A percentile compares a stretch with the other conserved stretches of the same genome.
Evolutionary conservation across 2,888 invertebrate species (phyloP).

Genomic region (Opisthograptis luteolata): DNA sequence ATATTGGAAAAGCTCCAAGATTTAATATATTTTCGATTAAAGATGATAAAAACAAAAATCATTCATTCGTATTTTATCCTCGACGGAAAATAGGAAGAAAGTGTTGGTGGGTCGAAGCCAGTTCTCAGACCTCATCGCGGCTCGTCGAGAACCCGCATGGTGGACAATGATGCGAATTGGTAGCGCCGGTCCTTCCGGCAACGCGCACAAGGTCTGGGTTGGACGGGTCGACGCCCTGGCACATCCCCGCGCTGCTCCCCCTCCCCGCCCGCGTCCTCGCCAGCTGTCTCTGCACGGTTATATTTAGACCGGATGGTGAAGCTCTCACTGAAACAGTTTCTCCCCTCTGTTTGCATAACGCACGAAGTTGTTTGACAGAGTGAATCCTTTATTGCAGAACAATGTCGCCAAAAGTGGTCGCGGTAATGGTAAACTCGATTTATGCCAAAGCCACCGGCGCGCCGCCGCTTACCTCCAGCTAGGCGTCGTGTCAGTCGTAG

Average conservation of each 20-base stretch:
- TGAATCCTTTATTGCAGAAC: conserved; percentile 53
- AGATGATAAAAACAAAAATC: too few species aligned
- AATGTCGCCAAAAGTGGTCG: conserved; percentile 38
- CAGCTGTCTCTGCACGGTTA: conserved; percentile 71
- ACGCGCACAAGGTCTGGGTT: conserved; percentile 74
- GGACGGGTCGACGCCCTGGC: conserved; percentile 67
- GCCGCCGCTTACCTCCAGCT: too few species aligned
- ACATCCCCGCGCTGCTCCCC: conserved; percentile 32
- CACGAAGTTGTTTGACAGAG: conserved; percentile 56
- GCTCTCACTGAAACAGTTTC: conserved; percentile 74
- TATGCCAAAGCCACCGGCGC: conserved; percentile 13
- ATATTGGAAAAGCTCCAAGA: too few species aligned
- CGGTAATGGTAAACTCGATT: conserved; percentile 27
- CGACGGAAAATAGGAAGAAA: not conserved
- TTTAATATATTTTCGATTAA: too few species aligned
- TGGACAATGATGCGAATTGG: conserved; percentile 57
- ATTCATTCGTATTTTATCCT: conserved; percentile 8
- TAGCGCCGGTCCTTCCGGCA: conserved; percentile 60
- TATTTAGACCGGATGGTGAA: conserved; percentile 76
- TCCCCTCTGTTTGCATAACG: conserved; percentile 71
- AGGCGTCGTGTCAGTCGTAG: too few species aligned
- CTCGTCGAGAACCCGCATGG: not conserved
- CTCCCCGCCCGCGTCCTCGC: conserved; percentile 48
- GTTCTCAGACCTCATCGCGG: not conserved
- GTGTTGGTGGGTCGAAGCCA: not conserved